Conservation (phyloP, 2,797 vertebrate species). For the Lutjanus campechanus region DNA sequence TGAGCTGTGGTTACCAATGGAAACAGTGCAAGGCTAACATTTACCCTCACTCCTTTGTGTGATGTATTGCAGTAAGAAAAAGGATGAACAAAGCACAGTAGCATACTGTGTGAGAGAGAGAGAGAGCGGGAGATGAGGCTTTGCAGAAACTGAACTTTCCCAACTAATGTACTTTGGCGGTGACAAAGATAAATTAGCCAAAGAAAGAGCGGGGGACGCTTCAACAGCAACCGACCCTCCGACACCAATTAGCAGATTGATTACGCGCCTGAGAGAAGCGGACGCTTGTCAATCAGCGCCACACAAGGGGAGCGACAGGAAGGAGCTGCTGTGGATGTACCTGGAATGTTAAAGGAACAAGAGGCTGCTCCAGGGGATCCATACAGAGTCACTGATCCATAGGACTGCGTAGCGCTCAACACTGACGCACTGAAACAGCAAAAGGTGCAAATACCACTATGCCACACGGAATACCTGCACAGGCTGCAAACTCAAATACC, state of each 20-base stretch:
- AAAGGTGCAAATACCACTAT: slow-evolving; percentile 82
- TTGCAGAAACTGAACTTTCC: slow-evolving; percentile 74
- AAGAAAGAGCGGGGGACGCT: slow-evolving; percentile 82
- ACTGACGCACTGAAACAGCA: slow-evolving; percentile 78
- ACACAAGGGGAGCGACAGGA: slow-evolving; percentile 82
- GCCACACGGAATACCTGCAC: slow-evolving; percentile 77
- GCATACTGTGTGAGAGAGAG: slow-evolving; percentile 36
- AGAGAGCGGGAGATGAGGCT: slow-evolving; percentile 53
- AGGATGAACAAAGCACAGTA: slow-evolving; percentile 75
- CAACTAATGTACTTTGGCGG: slow-evolving; percentile 77
- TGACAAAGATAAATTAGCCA: slow-evolving; percentile 87
- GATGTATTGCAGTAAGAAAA: slow-evolving; percentile 77
- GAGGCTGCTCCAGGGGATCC: slow-evolving; percentile 75
- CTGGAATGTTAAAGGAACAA: slow-evolving; percentile 86
- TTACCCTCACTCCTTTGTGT: slow-evolving; percentile 82
- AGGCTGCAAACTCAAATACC: slow-evolving; percentile 78
- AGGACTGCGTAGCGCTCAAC: slow-evolving; percentile 72
- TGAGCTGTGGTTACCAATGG: slow-evolving; percentile 83
- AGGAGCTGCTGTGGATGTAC: slow-evolving; percentile 81
- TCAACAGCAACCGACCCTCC: slow-evolving; percentile 83
- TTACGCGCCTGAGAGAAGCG: slow-evolving; percentile 84
- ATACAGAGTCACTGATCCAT: slow-evolving; percentile 84
- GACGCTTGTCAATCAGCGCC: slow-evolving; percentile 86
- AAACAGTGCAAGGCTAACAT: slow-evolving; percentile 83
- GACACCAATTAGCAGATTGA: slow-evolving; percentile 89